Conservation (phyloP, 2,113 vertebrate genomes). For the Donacobius atricapilla region DNA sequence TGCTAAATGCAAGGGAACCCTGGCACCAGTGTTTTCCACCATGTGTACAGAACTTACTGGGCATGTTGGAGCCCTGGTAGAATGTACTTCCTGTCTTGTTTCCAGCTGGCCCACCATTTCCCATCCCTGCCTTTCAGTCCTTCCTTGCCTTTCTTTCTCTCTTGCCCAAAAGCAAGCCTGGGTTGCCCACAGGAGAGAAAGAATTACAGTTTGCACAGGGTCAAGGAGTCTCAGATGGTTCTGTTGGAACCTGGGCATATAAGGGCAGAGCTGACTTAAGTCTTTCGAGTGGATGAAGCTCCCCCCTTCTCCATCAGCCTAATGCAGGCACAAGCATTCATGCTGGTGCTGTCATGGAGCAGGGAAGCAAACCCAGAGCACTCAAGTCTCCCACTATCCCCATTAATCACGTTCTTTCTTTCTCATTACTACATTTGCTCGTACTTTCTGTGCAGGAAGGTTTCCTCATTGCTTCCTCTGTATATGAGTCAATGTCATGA, state of each 20-base stretch:
- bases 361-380: background rate
- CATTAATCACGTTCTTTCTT: background rate
- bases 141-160: background rate
- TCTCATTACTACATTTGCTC: background rate
- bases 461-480: background rate
- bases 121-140: background rate
- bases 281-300: background rate
- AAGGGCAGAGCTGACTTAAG: background rate
- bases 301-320: background rate
- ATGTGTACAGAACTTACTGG: background rate
- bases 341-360: background rate
- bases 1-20: background rate
- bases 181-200: background rate
- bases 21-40: background rate
- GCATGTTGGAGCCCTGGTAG: background rate
- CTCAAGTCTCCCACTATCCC: background rate
- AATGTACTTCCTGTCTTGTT: background rate
- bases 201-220: background rate
- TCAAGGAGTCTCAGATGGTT: background rate
- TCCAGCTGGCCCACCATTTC: background rate
- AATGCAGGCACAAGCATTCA: rapidly evolving
- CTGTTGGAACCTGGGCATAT: background rate
- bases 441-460: background rate
- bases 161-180: background rate
- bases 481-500: background rate